A percentile compares a stretch with the other conserved stretches of the same genome.
Evolutionary conservation across 2,797 vertebrate genomes (phyloP).

Genomic region (Neostethus bicornis): DNA sequence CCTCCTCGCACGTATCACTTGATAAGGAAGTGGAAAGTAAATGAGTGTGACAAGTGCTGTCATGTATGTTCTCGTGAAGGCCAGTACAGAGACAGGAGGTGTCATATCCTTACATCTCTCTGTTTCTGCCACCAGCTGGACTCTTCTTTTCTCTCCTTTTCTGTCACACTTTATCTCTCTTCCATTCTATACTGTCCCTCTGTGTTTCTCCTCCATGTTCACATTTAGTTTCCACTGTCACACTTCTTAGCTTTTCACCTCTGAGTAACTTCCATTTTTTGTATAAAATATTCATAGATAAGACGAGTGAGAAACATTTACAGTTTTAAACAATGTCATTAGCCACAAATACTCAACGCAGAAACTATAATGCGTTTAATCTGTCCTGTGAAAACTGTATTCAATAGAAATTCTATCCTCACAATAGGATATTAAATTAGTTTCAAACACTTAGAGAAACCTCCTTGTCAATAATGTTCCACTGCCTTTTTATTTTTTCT

Average conservation of each 20-base stretch:
- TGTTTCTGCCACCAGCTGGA: conserved; percentile 72
- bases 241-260: conserved; percentile 24
- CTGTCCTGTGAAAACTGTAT: too few species aligned
- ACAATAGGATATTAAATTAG: too few species aligned
- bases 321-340: too few species aligned
- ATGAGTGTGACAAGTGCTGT: conserved; percentile 87
- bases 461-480: conserved; percentile 22
- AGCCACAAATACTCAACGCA: too few species aligned
- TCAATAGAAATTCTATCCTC: too few species aligned
- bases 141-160: conserved; percentile 66
- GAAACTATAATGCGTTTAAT: too few species aligned
- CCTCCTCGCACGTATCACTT: conserved; percentile 31
- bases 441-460: too few species aligned
- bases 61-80: conserved; percentile 73
- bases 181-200: conserved; percentile 30
- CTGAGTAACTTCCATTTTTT: conserved; percentile 17
- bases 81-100: conserved; percentile 84
- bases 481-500: conserved; percentile 26
- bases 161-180: conserved; percentile 62
- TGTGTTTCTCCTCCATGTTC: conserved; percentile 20
- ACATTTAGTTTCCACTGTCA: conserved; percentile 22
- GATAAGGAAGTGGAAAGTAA: conserved; percentile 65
- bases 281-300: background rate
- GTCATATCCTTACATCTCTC: conserved; percentile 90
- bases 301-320: too few species aligned